Evolutionary conservation across 2,888 invertebrate species (phyloP), one percentile per base, ranked within the genome.

Genomic region (Opisthograptis luteolata): DNA sequence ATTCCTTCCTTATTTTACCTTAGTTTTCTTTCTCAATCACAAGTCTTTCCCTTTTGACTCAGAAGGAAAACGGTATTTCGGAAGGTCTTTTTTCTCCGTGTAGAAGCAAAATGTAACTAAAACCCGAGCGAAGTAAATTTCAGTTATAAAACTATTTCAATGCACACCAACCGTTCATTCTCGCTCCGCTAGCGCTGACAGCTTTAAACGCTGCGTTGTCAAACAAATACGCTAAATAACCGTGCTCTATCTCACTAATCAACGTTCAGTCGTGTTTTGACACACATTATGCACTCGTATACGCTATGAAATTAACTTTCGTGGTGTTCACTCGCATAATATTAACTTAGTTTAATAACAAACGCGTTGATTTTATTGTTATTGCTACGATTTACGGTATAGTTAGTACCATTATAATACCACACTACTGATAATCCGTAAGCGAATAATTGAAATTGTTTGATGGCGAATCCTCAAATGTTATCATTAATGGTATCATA

Each of bases 221-320:
- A 60, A 65, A 62, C 60, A 64, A 61, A 62, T 60, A 44, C 17
- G 40, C 50, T 36, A 55, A 58, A 56, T 55, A 54, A 60, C 50
- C 70, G 72, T 72, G 72, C 60, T 59, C 61, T 72, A 72, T 72
- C 70, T 66, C 53, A 48, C 58, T 57, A 59, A 58, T 62, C 61
- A 60, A 58, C 59, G 57, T 42, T 56, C 53, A 52, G 36, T 50
- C 53, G 50, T 48, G 50, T 44, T 57, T 53, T 48, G 50, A 39
- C 32, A 50, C 40, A 53, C 40, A 50, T 42, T 50, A 56, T 52
- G 52, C 54, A 55, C 48, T 49, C 22, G 31, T 39, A 53, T 22
- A 39, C 36, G 25, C 37, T 42, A 32, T 49, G 19, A 36, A 49
- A 49, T 49, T 49, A 31, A 31, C 42, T 37, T 42, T 27, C 8